Evolutionary conservation across 2,888 invertebrate genomes (phyloP), one percentile per base, ranked within the genome.

Genomic region (Drosophila dives): DNA sequence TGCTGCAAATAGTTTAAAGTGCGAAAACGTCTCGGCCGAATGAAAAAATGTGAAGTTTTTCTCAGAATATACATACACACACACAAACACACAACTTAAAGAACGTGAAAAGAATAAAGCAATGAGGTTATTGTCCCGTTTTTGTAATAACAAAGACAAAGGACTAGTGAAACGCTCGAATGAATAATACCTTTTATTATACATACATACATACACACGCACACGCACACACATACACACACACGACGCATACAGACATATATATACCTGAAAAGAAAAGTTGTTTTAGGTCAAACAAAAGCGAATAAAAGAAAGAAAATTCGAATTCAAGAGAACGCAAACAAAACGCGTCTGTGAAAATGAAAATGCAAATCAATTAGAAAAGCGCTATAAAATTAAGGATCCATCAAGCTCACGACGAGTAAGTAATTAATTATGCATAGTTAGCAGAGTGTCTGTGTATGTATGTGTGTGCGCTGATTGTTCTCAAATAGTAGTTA

Each of bases 201-300:
- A 77, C 80, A 75, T 33, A 61, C 55, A 51, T 17, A 54, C 32
- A 34, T 38, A 59, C 23, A 23, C 40, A 20, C 53, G 26, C 49
- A 53, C 45, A 45, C 45, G 45, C 23, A 34, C 45, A 59, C 36
- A 32, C 32, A 29, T 45, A 59, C 23, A n/a, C 40, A n/a, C 53
- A 32, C 45, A 54, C 45, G 15, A 45, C 45, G 45, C 32, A 34
- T 49, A 59, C 36, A 36, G 34, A 20, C 56, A 32, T 45, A 59
- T 32, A 26, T 56, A 45, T 45, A 66, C 23, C 56, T 56, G 60
- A 61, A 62, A 71, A 77, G 80, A 68, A 75, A 86, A 73, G 54
- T 75, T 86, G 77, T 85, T 87, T 72, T 83, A 87, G 86, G 83
- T 88, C 86, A 88, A 86, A 77, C 73, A 85, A 88, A 83, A 88